Percentiles rank a stretch among this genome's conserved stretches.
These are phyloP conservation scores for Porites divaricata DNA, from an alignment of 92 coral and sea anemone genomes.

Conservation along the genomic window DNA sequence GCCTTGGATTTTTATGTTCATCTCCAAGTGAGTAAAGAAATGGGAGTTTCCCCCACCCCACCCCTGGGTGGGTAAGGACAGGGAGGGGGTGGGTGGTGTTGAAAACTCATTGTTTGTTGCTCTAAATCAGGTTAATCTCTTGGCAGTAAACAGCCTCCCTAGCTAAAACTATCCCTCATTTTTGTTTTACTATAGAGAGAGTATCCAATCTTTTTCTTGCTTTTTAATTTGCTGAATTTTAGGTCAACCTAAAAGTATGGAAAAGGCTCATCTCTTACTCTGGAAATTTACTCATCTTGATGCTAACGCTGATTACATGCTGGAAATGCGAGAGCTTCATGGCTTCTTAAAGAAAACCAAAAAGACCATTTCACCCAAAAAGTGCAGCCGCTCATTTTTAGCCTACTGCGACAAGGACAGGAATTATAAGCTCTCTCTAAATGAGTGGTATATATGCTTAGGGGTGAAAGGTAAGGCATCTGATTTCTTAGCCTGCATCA, in stretches of 20 bases:
- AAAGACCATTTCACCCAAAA: constrained; percentile 81
- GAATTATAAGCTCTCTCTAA: constrained; percentile 71
- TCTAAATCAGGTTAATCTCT: too few relatives aligned
- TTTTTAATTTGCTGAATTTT: neutral
- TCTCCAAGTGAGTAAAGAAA: too few relatives aligned
- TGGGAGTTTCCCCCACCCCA: too few relatives aligned
- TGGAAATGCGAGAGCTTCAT: constrained; percentile 75
- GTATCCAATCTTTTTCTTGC: neutral
- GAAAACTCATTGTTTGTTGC: too few relatives aligned
- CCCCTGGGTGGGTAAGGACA: too few relatives aligned
- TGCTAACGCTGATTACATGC: constrained; percentile 70
- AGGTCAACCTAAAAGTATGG: constrained; percentile 61
- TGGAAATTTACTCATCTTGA: constrained; percentile 94
- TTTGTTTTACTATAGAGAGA: neutral
- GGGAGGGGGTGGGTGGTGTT: too few relatives aligned
- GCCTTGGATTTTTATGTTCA: too few relatives aligned
- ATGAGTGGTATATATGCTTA: constrained; percentile 93
- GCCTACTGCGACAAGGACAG: constrained; percentile 82
- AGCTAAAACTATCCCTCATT: too few relatives aligned
- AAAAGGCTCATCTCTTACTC: constrained; percentile 70
- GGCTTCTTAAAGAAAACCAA: constrained; percentile 76
- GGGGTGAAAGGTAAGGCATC: constrained; percentile 78
- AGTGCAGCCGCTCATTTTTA: constrained; percentile 93
- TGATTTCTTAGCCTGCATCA: neutral
- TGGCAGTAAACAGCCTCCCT: too few relatives aligned